These are phyloP conservation scores for Thaumatotibia leucotreta DNA, from an alignment of 1,140 invertebrate species.

Conservation along the genomic window DNA sequence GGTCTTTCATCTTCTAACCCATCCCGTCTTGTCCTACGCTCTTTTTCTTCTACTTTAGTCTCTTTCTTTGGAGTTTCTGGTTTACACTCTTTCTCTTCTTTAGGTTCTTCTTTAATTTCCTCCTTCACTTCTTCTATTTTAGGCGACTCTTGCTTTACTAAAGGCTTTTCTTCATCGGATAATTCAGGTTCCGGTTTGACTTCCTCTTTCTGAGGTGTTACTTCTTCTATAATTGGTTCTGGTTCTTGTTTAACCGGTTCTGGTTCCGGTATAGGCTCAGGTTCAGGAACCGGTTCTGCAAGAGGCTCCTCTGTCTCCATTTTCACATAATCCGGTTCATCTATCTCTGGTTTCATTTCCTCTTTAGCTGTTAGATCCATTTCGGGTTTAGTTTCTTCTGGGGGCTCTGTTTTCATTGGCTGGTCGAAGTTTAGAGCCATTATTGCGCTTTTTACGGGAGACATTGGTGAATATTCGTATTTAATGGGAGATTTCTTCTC, in stretches of 20 bases:
- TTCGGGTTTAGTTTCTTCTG: slow-evolving; percentile 47
- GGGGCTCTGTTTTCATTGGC: slow-evolving; percentile 41
- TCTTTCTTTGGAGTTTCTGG: slow-evolving; percentile 13
- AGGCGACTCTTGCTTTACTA: slow-evolving; percentile 29
- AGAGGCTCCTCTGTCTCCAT: slow-evolving; percentile 27
- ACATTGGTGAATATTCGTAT: slow-evolving; percentile 55
- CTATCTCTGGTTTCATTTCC: slow-evolving; percentile 62
- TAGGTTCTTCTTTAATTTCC: slow-evolving; percentile 17
- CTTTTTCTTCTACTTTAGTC: slow-evolving; percentile 37
- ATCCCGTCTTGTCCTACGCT: neutral
- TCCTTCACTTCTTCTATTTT: no score
- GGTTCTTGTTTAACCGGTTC: slow-evolving; percentile 21
- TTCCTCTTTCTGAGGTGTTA: slow-evolving; percentile 10
- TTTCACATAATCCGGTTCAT: slow-evolving; percentile 63
- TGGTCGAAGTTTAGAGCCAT: slow-evolving; percentile 39
- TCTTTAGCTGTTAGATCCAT: slow-evolving; percentile 63
- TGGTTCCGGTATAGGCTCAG: slow-evolving; percentile 26
- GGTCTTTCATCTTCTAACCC: slow-evolving; percentile 37
- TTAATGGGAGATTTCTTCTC: slow-evolving; percentile 61
- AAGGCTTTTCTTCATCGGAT: slow-evolving; percentile 37
- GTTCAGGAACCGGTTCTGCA: slow-evolving; percentile 19
- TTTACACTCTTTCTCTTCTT: slow-evolving; percentile 41
- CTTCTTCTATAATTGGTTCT: slow-evolving; percentile 19
- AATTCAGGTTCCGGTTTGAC: slow-evolving; percentile 19
- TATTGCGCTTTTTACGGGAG: slow-evolving; percentile 47